phyloP scores from a whole-genome alignment of 1,140 invertebrate genomes.

The Hyles euphorbiae region DNA sequence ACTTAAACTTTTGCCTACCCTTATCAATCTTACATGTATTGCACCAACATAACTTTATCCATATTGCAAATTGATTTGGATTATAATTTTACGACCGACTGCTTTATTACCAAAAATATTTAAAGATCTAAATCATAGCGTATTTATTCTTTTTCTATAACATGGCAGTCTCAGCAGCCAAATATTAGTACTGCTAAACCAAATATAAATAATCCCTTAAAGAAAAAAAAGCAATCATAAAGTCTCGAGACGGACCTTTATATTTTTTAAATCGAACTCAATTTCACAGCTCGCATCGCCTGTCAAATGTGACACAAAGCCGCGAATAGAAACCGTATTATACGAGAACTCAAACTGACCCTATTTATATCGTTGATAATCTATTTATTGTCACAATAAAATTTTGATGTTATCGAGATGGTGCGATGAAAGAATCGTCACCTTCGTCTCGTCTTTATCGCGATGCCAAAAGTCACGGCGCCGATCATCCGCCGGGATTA shows the following conservation, averaged over 20 bases:
- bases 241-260: slow-evolving; percentile 64
- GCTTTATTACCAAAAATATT: too few species aligned
- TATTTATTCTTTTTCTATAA: too few species aligned
- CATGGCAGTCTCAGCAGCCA: slow-evolving; percentile 6
- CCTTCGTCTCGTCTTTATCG: slow-evolving; percentile 57
- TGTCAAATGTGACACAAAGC: slow-evolving; percentile 71
- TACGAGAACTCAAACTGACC: slow-evolving; percentile 58
- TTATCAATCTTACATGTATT: too few species aligned
- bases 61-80: too few species aligned
- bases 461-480: slow-evolving; percentile 66
- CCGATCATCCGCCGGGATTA: slow-evolving; percentile 5
- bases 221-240: slow-evolving; percentile 55
- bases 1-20: too few species aligned
- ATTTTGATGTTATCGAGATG: slow-evolving; percentile 66
- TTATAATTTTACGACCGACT: too few species aligned
- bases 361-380: slow-evolving; percentile 73
- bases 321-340: slow-evolving; percentile 61
- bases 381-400: slow-evolving; percentile 73
- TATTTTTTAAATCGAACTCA: slow-evolving; percentile 69
- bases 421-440: slow-evolving; percentile 69
- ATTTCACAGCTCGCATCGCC: slow-evolving; percentile 71
- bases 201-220: slow-evolving; percentile 61
- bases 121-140: too few species aligned
- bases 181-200: slow-evolving; percentile 62
- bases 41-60: too few species aligned